These are phyloP conservation scores for Anadara kagoshimensis DNA, from an alignment of 1,140 invertebrate species.

Conservation along the genomic window DNA sequence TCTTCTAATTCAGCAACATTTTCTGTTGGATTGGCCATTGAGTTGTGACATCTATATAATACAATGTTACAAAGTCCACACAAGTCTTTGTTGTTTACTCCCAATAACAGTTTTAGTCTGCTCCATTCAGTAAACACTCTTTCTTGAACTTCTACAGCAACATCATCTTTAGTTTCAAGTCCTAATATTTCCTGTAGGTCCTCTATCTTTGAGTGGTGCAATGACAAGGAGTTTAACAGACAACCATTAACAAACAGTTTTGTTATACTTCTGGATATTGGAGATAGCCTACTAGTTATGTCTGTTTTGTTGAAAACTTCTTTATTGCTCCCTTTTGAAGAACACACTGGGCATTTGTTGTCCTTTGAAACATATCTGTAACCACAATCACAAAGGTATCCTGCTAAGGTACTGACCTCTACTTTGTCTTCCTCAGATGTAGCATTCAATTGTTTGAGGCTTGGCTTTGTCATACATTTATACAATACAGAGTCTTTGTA, in stretches of 20 bases:
- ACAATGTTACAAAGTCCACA: conserved; percentile 3
- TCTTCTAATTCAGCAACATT: neutral
- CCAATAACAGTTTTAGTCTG: neutral
- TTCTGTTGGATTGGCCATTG: neutral
- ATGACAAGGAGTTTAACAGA: neutral
- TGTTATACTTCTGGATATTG: neutral
- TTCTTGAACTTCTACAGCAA: neutral
- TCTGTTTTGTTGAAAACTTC: neutral
- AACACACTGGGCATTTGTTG: conserved; percentile 11
- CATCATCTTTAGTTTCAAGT: neutral
- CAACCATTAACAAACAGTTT: conserved; percentile 7
- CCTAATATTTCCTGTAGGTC: too few species aligned
- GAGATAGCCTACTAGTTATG: neutral
- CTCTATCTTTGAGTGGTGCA: neutral
- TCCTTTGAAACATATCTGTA: neutral
- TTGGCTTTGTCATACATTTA: conserved; percentile 1
- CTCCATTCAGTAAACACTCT: neutral
- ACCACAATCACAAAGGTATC: conserved; percentile 4
- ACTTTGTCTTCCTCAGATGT: neutral
- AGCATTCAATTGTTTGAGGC: neutral
- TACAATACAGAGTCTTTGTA: conserved; percentile 7
- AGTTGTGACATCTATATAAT: too few species aligned
- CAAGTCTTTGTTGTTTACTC: conserved; percentile 2
- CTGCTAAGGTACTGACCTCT: neutral
- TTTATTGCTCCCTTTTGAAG: neutral